phyloP scores from a whole-genome alignment of 2,797 vertebrate genomes.

The Malurus leucopterus region DNA sequence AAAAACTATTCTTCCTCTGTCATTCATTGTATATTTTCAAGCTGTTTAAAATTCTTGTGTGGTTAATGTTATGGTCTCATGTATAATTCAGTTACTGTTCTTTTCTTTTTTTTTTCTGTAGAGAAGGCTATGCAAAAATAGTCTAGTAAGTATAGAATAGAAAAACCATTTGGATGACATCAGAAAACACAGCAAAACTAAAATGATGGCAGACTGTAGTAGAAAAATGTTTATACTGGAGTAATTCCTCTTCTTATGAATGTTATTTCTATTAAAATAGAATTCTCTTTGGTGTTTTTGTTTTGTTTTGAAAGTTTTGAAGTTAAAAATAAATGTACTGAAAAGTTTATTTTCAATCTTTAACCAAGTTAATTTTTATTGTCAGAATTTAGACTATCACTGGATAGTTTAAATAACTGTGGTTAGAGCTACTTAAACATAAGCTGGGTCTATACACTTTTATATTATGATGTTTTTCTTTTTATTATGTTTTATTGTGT shows the following conservation, averaged over 20 bases:
- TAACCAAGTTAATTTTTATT: neutral
- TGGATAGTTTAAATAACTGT: neutral
- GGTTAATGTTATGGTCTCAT: neutral
- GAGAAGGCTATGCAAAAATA: neutral
- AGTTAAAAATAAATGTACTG: neutral
- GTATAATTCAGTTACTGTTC: neutral
- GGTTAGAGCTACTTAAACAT: neutral
- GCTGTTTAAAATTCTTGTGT: neutral
- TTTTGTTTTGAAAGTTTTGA: neutral
- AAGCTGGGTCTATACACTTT: neutral
- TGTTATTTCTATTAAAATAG: neutral
- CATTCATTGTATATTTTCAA: neutral
- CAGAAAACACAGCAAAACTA: neutral
- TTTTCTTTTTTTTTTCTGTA: neutral
- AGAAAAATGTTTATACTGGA: neutral
- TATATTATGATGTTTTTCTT: neutral
- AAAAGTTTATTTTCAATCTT: neutral
- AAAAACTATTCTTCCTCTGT: neutral
- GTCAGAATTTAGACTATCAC: neutral
- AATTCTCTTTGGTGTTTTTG: neutral
- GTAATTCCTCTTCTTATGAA: neutral
- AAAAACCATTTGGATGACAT: slow-evolving; percentile 17
- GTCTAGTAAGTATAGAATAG: neutral
- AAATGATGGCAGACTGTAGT: neutral
- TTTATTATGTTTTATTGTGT: neutral